phyloP scores from a whole-genome alignment of 1,140 invertebrate genomes.

The Lethrus apterus region DNA sequence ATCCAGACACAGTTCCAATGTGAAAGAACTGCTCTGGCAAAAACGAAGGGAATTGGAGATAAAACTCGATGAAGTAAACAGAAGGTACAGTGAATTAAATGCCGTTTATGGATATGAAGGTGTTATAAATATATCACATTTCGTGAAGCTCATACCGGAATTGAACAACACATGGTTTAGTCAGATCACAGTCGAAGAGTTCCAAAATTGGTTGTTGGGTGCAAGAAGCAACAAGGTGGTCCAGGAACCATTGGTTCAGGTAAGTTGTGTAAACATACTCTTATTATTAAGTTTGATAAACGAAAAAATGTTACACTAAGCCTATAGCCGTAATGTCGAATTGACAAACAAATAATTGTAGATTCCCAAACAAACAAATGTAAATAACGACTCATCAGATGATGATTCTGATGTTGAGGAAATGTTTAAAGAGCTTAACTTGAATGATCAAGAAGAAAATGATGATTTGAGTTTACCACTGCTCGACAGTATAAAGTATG shows the following conservation, averaged over 20 bases:
- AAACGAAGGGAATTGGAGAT: no score
- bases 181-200: background rate
- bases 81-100: background rate
- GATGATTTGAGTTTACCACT: background rate
- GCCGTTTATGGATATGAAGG: background rate
- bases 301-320: no score
- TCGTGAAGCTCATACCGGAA: no score
- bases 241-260: no score
- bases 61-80: no score
- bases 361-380: background rate
- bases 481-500: background rate
- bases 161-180: background rate
- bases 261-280: no score
- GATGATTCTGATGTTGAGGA: conserved; percentile 2
- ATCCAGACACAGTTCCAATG: background rate
- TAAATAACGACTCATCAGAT: background rate
- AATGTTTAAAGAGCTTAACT: conserved; percentile 17
- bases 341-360: background rate
- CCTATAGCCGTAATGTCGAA: no score
- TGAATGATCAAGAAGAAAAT: background rate
- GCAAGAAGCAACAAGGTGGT: background rate
- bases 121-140: background rate
- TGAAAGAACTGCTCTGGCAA: no score
- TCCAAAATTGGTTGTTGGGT: conserved; percentile 4
- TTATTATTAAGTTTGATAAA: no score